phyloP scores from a whole-genome alignment of 2,888 invertebrate genomes.

The Carabus problematicus region DNA sequence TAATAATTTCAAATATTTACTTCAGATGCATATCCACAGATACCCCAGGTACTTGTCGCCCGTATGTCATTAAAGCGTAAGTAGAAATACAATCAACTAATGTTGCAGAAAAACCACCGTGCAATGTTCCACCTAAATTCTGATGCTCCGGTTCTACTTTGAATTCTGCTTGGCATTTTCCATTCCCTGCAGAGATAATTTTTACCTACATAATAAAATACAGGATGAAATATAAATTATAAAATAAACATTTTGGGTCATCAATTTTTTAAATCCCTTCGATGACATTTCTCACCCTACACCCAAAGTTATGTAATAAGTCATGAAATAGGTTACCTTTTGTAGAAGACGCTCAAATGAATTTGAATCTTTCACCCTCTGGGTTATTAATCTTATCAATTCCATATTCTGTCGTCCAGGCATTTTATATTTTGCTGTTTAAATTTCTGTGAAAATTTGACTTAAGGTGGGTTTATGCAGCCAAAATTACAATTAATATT shows the following conservation, averaged over 20 bases:
- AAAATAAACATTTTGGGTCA: background rate
- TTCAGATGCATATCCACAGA: constrained; percentile 83
- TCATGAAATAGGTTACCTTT: constrained; percentile 8
- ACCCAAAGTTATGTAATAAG: background rate
- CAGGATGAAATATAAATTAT: background rate
- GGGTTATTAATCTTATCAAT: constrained; percentile 5
- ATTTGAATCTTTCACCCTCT: constrained; percentile 11
- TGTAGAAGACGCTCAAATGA: constrained; percentile 13
- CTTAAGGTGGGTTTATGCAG: too few relatives aligned
- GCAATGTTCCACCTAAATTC: constrained; percentile 77
- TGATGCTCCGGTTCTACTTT: constrained; percentile 75
- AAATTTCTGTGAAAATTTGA: too few relatives aligned
- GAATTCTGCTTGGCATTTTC: constrained; percentile 78
- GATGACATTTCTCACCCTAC: background rate
- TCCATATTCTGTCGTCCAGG: constrained; percentile 13
- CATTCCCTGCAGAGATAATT: constrained; percentile 67
- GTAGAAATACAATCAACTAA: constrained; percentile 81
- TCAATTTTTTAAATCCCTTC: background rate
- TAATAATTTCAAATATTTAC: constrained; percentile 61
- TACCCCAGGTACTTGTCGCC: constrained; percentile 72
- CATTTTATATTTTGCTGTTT: too few relatives aligned
- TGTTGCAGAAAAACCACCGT: constrained; percentile 86
- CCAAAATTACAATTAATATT: too few relatives aligned
- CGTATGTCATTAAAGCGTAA: constrained; percentile 76
- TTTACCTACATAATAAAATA: constrained; percentile 49